These are phyloP conservation scores for Heliothis peltigera DNA, from an alignment of 2,888 invertebrate genomes.

Conservation along the genomic window DNA sequence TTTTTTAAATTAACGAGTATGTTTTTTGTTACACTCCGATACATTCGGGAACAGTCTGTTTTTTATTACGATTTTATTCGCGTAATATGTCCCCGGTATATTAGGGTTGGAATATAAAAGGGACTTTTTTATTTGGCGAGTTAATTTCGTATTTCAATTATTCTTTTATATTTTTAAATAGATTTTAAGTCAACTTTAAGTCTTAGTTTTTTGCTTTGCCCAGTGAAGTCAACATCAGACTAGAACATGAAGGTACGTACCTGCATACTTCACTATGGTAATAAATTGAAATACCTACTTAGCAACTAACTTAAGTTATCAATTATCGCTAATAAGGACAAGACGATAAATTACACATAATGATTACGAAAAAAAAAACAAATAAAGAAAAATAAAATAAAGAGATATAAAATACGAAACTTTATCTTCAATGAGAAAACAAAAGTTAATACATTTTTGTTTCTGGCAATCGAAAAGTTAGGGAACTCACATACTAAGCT, in stretches of 20 bases:
- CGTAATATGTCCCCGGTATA: not conserved
- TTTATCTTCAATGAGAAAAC: no score
- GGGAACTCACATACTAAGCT: conserved; percentile 14
- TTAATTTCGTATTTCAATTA: not conserved
- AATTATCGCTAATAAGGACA: no score
- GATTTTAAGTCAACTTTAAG: not conserved
- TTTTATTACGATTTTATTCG: not conserved
- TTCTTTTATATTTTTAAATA: not conserved
- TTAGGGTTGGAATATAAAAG: not conserved
- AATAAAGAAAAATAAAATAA: not conserved
- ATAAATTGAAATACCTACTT: no score
- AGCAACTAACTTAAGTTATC: no score
- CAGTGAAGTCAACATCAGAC: no score
- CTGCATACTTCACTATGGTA: no score
- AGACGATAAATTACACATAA: no score
- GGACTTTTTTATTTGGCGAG: not conserved
- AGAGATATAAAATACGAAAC: no score
- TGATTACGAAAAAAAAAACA: no score
- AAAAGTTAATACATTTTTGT: conserved; percentile 2
- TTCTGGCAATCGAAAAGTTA: conserved; percentile 16
- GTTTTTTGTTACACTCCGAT: not conserved
- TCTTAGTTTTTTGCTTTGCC: not conserved
- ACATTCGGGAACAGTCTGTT: not conserved
- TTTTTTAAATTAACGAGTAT: conserved; percentile 15
- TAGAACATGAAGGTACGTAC: not conserved